Evolutionary conservation across 1,140 invertebrate species (phyloP).

Genomic region (Platorchestia sp.): DNA sequence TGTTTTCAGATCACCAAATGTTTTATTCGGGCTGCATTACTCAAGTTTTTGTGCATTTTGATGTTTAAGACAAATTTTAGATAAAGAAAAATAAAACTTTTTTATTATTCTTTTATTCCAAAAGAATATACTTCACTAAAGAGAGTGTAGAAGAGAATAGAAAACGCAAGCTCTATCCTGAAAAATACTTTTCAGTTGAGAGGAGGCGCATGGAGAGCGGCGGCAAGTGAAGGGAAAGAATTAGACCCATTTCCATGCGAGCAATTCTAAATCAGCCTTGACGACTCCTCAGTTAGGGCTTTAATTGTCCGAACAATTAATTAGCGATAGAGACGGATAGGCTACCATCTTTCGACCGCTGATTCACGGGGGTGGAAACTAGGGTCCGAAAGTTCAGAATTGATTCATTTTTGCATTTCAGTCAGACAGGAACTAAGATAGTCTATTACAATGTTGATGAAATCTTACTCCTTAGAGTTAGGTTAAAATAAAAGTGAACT

Average conservation of each 20-base stretch:
- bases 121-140: not conserved
- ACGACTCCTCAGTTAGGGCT: not conserved
- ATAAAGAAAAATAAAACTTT: not conserved
- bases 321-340: slow-evolving; percentile 27
- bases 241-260: not conserved
- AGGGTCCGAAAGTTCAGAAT: not conserved
- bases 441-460: not conserved
- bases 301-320: slow-evolving; percentile 26
- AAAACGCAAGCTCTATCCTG: not conserved
- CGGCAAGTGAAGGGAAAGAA: not conserved
- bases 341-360: not conserved
- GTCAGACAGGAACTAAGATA: not conserved
- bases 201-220: not conserved
- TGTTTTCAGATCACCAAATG: too few relatives aligned
- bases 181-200: not conserved
- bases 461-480: too few relatives aligned
- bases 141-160: not conserved
- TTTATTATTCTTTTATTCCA: not conserved
- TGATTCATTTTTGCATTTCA: not conserved
- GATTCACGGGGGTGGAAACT: not conserved
- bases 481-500: too few relatives aligned
- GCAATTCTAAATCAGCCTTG: not conserved
- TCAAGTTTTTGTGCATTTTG: not conserved
- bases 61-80: not conserved
- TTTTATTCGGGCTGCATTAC: not conserved